Base-by-base conservation (phyloP, 2,797 vertebrate species). In the Gymnoscopelus braueri region DNA sequence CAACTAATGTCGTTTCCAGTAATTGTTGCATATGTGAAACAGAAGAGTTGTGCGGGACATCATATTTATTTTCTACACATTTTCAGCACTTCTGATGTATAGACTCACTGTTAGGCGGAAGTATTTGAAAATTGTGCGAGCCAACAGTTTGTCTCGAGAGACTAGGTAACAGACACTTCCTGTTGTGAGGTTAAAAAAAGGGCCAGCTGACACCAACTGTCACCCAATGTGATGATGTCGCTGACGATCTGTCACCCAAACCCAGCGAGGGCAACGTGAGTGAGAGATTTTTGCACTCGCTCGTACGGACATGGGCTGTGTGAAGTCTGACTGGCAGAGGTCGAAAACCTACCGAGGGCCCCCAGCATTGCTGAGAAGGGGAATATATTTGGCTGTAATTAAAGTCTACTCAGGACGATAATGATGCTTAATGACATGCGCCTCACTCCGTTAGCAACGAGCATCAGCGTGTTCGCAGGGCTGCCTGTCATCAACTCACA, bases 191-290 rank as follows among this genome's bases (percentile, higher is more conserved):
- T 15, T 6, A 6, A 80, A 84, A 65, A 78, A 64, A 67, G 11
- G 0, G 39, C 39, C 80, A 83, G 81, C 76, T 83, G 82, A 85
- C 82, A 75, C 72, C 47, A 78, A 77, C 72, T 77, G 79, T 87
- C 83, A 80, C 78, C 67, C 77, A 74, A 9, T 75, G 39, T 44
- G 39, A 44, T 3, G 39, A 44, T 44, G 39, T 44, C 39, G 39
- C 39, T 44, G 39, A 77, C 70, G 51, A 78, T 76, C 72, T 75
- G 79, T 87, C 83, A 80, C 78, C 67, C 75, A 75, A 10, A 29
- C 26, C 26, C 26, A 29, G 26, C 79, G 15, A 55, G 13, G 1
- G 51, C 77, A 70, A 68, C 23, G 55, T 50, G 26, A 47, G 58
- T 67, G 4, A n/a, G 14, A 69, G 72, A 67, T 73, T 71, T 79